These are phyloP conservation scores for Cephonodes hylas DNA, from an alignment of 2,888 invertebrate genomes.

Conservation along the genomic window DNA sequence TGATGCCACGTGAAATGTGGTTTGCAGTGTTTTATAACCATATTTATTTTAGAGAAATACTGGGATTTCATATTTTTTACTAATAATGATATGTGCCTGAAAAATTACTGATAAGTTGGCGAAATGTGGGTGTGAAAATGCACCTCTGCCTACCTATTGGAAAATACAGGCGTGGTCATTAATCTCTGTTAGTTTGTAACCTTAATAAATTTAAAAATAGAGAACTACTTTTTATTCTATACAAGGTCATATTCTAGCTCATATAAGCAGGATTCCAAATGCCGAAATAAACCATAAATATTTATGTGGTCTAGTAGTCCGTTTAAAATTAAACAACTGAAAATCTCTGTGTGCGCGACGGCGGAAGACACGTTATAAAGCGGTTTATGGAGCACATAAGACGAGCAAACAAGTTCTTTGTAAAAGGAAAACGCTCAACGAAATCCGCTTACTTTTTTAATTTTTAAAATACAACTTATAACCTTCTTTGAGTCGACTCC, in stretches of 20 bases:
- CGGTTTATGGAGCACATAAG: constrained; percentile 24
- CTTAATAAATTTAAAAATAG: no score
- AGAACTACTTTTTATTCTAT: no score
- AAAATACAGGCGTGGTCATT: no score
- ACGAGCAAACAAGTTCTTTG: constrained; percentile 27
- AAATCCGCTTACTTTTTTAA: constrained; percentile 20
- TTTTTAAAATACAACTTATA: constrained; percentile 20
- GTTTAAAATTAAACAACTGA: constrained; percentile 14
- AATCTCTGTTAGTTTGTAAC: no score
- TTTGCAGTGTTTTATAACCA: no score
- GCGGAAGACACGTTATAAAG: constrained; percentile 21
- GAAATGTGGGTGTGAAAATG: no score
- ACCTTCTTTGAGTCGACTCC: background rate
- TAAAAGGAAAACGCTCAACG: constrained; percentile 18
- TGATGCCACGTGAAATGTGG: background rate
- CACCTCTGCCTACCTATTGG: no score
- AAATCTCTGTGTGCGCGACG: background rate
- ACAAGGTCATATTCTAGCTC: no score
- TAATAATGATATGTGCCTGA: no score
- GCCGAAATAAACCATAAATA: background rate
- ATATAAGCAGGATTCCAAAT: background rate
- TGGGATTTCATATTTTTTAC: no score
- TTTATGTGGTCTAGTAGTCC: constrained; percentile 12
- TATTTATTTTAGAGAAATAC: no score
- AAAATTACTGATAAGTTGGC: no score